Conservation (phyloP, 2,113 vertebrate species). For the Pseudonaja textilis region DNA sequence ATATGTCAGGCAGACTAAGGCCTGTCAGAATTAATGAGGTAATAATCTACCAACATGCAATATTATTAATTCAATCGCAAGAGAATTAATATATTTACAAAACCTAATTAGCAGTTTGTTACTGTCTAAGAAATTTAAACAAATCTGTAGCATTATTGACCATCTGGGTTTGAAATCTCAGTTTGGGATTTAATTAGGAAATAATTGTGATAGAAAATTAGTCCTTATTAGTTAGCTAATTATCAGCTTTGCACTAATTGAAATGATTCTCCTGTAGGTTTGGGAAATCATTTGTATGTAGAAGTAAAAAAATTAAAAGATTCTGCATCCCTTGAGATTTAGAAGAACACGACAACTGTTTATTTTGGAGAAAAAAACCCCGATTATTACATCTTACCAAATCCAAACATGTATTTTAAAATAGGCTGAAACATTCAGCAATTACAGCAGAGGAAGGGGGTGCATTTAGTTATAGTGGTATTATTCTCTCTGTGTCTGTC, state of each 20-base stretch:
- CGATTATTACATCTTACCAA: slow-evolving; percentile 38
- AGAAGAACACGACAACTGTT: slow-evolving; percentile 10
- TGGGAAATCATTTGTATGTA: slow-evolving; percentile 56
- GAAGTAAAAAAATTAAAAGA: slow-evolving; percentile 58
- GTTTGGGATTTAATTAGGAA: slow-evolving; percentile 79
- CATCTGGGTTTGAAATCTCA: slow-evolving; percentile 78
- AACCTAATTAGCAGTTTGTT: slow-evolving; percentile 83
- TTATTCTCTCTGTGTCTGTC: background rate
- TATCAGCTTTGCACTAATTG: slow-evolving; percentile 72
- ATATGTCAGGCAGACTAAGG: slow-evolving; percentile 76
- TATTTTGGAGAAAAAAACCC: slow-evolving; percentile 13
- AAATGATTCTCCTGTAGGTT: slow-evolving; percentile 67
- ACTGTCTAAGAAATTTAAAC: slow-evolving; percentile 80
- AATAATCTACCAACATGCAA: slow-evolving; percentile 77
- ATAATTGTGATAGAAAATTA: slow-evolving; percentile 74
- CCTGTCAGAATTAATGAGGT: slow-evolving; percentile 79
- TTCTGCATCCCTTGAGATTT: slow-evolving; percentile 49
- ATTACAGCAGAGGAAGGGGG: slow-evolving; percentile 10
- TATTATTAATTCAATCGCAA: slow-evolving; percentile 68
- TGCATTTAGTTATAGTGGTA: background rate
- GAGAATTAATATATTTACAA: slow-evolving; percentile 79
- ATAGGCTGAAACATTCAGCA: background rate
- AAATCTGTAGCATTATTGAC: slow-evolving; percentile 75
- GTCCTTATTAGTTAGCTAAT: slow-evolving; percentile 76
- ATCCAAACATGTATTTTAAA: slow-evolving; percentile 28